Base-by-base conservation (phyloP, 2,888 invertebrate species). In the Thalpophila matura region DNA sequence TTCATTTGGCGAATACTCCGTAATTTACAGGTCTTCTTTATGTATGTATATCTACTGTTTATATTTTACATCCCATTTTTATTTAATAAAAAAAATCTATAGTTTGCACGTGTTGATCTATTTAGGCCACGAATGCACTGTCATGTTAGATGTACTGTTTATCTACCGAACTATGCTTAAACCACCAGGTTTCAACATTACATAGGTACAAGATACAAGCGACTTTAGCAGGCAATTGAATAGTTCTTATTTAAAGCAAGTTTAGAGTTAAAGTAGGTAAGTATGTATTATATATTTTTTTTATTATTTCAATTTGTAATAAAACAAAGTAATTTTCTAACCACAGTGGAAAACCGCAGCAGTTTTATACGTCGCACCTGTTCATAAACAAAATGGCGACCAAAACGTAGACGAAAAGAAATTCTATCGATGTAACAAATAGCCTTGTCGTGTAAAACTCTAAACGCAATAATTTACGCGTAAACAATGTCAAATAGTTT, bases 371-470 rank as follows among this genome's bases (percentile, higher is more conserved):
- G 38, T 37, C 31, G 51, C 74, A 77, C 60, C 77, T 75, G 74
- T 66, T 65, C 38, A 26, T 22, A 55, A 68, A 59, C 73, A 61
- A 66, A 63, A 76, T 78, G 64, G 70, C 47, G 33, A 16, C 46
- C 31, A 35, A 60, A 57, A 46, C 40, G 66, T 70, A 62, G 33
- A 74, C n/a, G n/a, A 61, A 69, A 46, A 71, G 35, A 47, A 58
- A 62, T 58, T 38, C 43, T 62, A 70, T 62, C 54, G 45, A 40
- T 26, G 50, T 63, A 76, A 76, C 66, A 74, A 78, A 77, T 78
- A 58, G 74, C 57, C n/a, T 27, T 66, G 74, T 76, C 76, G 37
- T 76, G 63, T 70, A 46, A 67, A 66, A 71, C 67, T 76, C 45
- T 71, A 24, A 31, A 27, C 49, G 43, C 42, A 37, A 74, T 78